phyloP scores from a whole-genome alignment of 2,113 vertebrate species.

The Pandion haliaetus region DNA sequence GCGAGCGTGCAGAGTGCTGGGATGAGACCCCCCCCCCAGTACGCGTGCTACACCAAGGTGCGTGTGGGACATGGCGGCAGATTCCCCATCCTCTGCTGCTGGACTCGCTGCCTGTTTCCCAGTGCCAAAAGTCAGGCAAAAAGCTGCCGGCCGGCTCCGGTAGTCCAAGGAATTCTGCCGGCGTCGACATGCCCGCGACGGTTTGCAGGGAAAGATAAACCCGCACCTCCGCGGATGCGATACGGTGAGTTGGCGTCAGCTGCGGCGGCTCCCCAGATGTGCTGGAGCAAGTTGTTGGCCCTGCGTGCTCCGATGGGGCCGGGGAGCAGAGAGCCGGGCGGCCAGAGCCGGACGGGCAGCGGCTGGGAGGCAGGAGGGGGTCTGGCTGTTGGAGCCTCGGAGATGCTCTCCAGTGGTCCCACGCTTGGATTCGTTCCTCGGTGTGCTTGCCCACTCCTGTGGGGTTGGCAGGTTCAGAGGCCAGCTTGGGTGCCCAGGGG shows the following conservation, averaged over 20 bases:
- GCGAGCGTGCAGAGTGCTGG: background rate
- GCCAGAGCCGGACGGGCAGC: background rate
- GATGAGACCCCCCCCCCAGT: background rate
- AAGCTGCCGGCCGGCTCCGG: background rate
- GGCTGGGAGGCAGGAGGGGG: background rate
- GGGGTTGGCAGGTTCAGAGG: background rate
- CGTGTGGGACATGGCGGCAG: rapidly evolving
- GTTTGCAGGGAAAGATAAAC: background rate
- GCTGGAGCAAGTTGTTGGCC: background rate
- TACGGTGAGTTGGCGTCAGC: too few relatives aligned
- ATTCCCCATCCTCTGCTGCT: background rate
- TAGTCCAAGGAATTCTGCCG: background rate
- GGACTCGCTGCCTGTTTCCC: background rate
- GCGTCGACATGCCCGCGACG: rapidly evolving
- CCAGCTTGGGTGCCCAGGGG: background rate
- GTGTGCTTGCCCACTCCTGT: background rate
- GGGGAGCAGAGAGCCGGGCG: too few relatives aligned
- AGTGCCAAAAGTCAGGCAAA: background rate
- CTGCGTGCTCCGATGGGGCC: rapidly evolving
- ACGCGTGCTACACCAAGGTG: background rate
- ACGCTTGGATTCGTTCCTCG: background rate
- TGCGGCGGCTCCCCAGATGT: background rate
- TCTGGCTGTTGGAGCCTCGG: background rate
- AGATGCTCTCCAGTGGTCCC: background rate
- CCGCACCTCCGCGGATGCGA: rapidly evolving